phyloP scores from a whole-genome alignment of 1,140 invertebrate genomes.

The Nephila pilipes region DNA sequence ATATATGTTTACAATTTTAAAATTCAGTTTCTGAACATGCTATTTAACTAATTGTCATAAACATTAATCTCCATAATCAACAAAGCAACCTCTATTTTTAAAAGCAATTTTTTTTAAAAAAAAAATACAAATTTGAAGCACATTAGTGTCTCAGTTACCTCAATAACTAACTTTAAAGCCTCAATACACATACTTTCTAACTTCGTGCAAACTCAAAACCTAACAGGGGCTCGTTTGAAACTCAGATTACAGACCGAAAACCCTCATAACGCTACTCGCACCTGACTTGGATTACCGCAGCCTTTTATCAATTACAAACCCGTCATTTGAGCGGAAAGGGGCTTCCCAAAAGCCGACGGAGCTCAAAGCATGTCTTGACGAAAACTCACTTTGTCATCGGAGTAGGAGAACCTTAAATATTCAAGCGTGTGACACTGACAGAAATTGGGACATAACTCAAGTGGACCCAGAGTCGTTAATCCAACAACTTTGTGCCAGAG shows the following conservation, averaged over 20 bases:
- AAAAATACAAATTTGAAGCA: too few relatives aligned
- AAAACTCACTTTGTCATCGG: slow-evolving; percentile 15
- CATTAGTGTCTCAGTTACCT: too few relatives aligned
- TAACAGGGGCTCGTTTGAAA: neutral
- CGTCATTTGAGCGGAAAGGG: neutral
- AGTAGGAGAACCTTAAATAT: slow-evolving; percentile 36
- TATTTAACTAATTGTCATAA: too few relatives aligned
- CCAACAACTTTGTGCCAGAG: slow-evolving; percentile 22
- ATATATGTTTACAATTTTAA: too few relatives aligned
- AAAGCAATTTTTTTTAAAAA: too few relatives aligned
- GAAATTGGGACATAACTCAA: slow-evolving; percentile 53
- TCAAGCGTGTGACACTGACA: slow-evolving; percentile 55
- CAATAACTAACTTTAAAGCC: too few relatives aligned
- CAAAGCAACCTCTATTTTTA: too few relatives aligned
- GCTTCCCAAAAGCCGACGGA: neutral
- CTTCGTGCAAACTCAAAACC: too few relatives aligned
- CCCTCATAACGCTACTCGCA: neutral
- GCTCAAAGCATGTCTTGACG: neutral
- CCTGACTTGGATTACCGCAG: neutral
- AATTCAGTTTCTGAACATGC: too few relatives aligned
- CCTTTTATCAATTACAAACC: slow-evolving; percentile 12
- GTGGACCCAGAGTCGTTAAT: slow-evolving; percentile 27
- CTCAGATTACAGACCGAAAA: neutral
- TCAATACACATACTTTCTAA: too few relatives aligned
- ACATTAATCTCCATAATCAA: too few relatives aligned